A percentile compares a stretch with the other conserved stretches of the same genome.
phyloP scores from a whole-genome alignment of 2,797 vertebrate genomes.

The Intellagama lesueurii region DNA sequence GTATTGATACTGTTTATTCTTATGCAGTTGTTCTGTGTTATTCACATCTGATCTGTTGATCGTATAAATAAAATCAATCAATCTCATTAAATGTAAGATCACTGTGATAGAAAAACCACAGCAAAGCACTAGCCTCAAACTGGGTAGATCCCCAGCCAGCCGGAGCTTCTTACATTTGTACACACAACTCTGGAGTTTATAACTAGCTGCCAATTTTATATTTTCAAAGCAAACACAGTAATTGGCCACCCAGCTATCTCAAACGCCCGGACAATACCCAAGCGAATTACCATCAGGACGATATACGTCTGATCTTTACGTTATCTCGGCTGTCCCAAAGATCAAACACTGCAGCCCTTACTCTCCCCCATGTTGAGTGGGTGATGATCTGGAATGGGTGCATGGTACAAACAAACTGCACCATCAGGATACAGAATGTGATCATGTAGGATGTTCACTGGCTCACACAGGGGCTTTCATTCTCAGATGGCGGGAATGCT shows the following conservation, averaged over 20 bases:
- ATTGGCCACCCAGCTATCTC: slow-evolving; percentile 76
- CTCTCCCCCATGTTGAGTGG: slow-evolving; percentile 22
- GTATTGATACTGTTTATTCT: no score
- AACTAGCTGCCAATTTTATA: slow-evolving; percentile 71
- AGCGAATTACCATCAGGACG: slow-evolving; percentile 56
- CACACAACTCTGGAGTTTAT: slow-evolving; percentile 63
- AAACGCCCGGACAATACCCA: slow-evolving; percentile 70
- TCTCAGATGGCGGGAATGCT: background rate
- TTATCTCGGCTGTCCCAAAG: slow-evolving; percentile 51
- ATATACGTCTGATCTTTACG: slow-evolving; percentile 61
- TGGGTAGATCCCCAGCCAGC: slow-evolving; percentile 66
- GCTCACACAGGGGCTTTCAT: slow-evolving; percentile 6
- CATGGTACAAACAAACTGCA: background rate
- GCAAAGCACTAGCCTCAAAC: slow-evolving; percentile 54
- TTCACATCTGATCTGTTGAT: no score
- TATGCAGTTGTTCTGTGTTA: no score
- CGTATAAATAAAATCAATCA: no score
- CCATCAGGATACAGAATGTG: fast-evolving
- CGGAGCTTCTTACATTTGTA: slow-evolving; percentile 63
- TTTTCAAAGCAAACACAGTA: slow-evolving; percentile 74
- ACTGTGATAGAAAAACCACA: slow-evolving; percentile 72
- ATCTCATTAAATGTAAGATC: slow-evolving; percentile 72
- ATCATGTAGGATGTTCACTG: slow-evolving; percentile 31
- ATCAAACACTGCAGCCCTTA: slow-evolving; percentile 45
- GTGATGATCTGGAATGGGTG: slow-evolving; percentile 35